Evolutionary conservation across 2,888 invertebrate genomes (phyloP).

Genomic region (Acronicta psi): DNA sequence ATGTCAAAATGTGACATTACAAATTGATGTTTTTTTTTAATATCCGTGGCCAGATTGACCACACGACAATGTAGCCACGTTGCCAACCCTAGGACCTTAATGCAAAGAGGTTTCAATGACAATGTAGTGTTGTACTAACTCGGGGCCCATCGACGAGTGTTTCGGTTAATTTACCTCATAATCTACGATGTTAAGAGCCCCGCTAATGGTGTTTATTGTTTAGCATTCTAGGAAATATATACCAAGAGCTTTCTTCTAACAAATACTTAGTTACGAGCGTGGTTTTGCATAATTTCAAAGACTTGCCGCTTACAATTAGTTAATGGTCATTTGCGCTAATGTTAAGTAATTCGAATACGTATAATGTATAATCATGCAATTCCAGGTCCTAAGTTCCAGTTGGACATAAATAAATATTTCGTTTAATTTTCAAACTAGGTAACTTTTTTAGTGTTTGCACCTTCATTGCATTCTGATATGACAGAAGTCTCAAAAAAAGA

Average conservation of each 20-base stretch:
- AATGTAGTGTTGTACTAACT: slow-evolving; percentile 15
- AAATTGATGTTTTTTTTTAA: too few relatives aligned
- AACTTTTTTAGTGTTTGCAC: too few relatives aligned
- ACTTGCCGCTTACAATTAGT: slow-evolving; percentile 6
- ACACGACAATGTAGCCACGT: neutral
- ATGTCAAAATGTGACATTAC: too few relatives aligned
- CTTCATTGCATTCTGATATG: too few relatives aligned
- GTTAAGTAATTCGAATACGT: too few relatives aligned
- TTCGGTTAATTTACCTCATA: slow-evolving; percentile 41
- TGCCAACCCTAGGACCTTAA: slow-evolving; percentile 14
- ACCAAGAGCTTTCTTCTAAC: slow-evolving; percentile 33
- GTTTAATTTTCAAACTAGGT: too few relatives aligned
- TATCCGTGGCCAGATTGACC: neutral
- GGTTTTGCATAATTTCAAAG: slow-evolving; percentile 29
- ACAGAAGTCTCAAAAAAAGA: too few relatives aligned
- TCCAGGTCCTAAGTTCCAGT: too few relatives aligned
- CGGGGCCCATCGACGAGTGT: slow-evolving; percentile 16
- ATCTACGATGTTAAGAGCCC: slow-evolving; percentile 16
- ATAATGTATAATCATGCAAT: too few relatives aligned
- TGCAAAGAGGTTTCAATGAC: slow-evolving; percentile 14
- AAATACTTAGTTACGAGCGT: slow-evolving; percentile 15
- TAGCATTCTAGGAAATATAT: slow-evolving; percentile 10
- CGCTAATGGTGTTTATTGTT: slow-evolving; percentile 43
- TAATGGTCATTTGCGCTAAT: neutral
- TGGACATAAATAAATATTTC: too few relatives aligned